Evolutionary conservation across 2,888 invertebrate genomes (phyloP), one percentile per base, ranked within the genome.

Genomic region (Epiblema foenella): DNA sequence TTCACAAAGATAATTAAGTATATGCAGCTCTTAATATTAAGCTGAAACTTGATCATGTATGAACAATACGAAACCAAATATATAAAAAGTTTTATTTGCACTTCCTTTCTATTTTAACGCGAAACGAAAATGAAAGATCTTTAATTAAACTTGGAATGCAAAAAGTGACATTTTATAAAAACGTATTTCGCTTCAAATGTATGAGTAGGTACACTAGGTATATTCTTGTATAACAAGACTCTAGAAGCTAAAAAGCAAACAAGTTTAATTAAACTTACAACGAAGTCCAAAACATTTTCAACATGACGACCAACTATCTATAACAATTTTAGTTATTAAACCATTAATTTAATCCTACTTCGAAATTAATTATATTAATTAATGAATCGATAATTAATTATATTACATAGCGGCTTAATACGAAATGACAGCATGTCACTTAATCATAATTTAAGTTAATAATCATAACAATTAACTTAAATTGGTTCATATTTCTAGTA

Each of bases 261-360:
- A 65, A 52, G 58, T 52, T 42, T 65, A 69, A 69, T 64, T 64
- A 58, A 69, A 69, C 64, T 69, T 60, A 62, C 51, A 54, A 59
- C 52, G 15, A 11, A 33, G 15, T 39, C 37, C 37, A 54, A 52
- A 18, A 60, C 24, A 42, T 59, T 39, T 60, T 52, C 54, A 29
- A 59, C 42, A 52, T 54, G 51, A 8, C 54, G 29, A 54, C 29
- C 8, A 59, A 68, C 29, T 68, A 52, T 42, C 29, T 68, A 52
- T 42, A 20, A 37, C 29, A 54, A 11, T 12, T 20, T 18, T 8
- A 15, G 12, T 49, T 29, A 62, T 49, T 17, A 49, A 15, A 10
- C 11, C 17, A 54, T 4, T 54, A 17, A 57, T 12, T 2, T n/a
- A 12, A n/a, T 29, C 15, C n/a, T n/a, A 54, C 18, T 54, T 10